Evolutionary conservation across 23 tunicate genomes (phyloP).

Genomic region (Trididemnum nubilum): DNA sequence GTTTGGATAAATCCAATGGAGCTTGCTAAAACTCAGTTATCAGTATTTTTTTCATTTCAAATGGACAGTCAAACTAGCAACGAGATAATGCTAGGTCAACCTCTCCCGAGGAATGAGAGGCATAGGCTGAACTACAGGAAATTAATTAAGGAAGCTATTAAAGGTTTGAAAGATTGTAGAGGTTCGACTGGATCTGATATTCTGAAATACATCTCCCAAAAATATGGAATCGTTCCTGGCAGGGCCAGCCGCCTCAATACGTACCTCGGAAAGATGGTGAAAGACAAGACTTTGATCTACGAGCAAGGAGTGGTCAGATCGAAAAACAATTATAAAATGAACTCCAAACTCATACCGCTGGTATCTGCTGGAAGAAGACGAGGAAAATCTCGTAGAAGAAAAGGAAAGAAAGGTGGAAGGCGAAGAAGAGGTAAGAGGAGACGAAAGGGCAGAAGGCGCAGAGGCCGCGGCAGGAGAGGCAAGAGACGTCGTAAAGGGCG

Average conservation of each 20-base stretch:
- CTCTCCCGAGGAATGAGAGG: not conserved
- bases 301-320: slow-evolving; percentile 49
- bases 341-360: slow-evolving; percentile 7
- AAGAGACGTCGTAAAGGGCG: too few species aligned
- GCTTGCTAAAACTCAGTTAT: too few species aligned
- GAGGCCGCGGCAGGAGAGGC: too few species aligned
- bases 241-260: slow-evolving; percentile 36
- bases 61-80: too few species aligned
- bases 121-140: slow-evolving; percentile 31
- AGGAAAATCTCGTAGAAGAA: too few species aligned
- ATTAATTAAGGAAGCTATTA: slow-evolving; percentile 39
- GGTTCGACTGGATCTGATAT: slow-evolving; percentile 50
- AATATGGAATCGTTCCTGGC: slow-evolving; percentile 10
- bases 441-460: too few species aligned
- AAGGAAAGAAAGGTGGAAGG: too few species aligned
- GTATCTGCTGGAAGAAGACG: slow-evolving; percentile 9
- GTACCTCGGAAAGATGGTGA: slow-evolving; percentile 28
- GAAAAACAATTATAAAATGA: slow-evolving; percentile 40
- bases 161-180: slow-evolving; percentile 11
- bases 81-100: too few species aligned
- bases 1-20: too few species aligned
- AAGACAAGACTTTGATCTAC: not conserved
- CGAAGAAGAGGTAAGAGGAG: not conserved
- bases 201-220: slow-evolving; percentile 9
- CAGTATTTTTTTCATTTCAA: too few species aligned